Percentiles rank a stretch among this genome's conserved stretches.
Conservation (phyloP, 2,797 vertebrate genomes). For the Buceros bicornis region DNA sequence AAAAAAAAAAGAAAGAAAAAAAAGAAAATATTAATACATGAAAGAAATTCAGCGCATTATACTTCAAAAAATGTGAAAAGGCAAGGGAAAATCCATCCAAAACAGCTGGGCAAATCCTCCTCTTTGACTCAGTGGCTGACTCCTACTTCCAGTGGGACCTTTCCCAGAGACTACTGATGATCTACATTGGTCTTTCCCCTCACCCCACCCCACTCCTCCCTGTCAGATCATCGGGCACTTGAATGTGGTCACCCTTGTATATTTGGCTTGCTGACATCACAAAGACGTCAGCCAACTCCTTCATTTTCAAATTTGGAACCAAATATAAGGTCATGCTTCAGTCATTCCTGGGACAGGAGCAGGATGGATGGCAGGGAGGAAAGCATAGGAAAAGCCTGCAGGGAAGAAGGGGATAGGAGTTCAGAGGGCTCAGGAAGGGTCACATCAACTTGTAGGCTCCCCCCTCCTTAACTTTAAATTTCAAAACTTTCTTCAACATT, state of each 20-base stretch:
- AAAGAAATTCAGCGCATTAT: background rate
- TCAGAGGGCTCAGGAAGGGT: background rate
- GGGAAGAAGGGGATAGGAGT: background rate
- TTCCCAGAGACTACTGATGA: background rate
- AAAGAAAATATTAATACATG: background rate
- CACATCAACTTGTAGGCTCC: background rate
- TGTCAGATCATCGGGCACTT: background rate
- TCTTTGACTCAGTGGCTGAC: constrained; percentile 42
- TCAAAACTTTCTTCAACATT: background rate
- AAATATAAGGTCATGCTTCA: background rate
- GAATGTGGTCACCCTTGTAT: background rate
- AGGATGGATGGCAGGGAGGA: background rate
- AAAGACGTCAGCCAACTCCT: background rate
- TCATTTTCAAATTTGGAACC: constrained; percentile 11
- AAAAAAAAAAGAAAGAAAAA: too few relatives aligned
- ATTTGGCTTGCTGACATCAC: background rate
- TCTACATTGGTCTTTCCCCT: background rate
- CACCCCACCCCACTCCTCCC: constrained; percentile 11
- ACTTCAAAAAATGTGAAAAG: background rate
- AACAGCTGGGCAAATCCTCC: background rate
- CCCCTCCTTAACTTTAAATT: background rate
- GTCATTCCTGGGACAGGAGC: background rate
- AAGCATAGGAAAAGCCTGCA: background rate
- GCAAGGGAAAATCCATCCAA: background rate
- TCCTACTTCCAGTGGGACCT: constrained; percentile 32